Evolutionary conservation across 2,888 invertebrate genomes (phyloP), one percentile per base, ranked within the genome.

Genomic region (Pristionchus fissidentatus): DNA sequence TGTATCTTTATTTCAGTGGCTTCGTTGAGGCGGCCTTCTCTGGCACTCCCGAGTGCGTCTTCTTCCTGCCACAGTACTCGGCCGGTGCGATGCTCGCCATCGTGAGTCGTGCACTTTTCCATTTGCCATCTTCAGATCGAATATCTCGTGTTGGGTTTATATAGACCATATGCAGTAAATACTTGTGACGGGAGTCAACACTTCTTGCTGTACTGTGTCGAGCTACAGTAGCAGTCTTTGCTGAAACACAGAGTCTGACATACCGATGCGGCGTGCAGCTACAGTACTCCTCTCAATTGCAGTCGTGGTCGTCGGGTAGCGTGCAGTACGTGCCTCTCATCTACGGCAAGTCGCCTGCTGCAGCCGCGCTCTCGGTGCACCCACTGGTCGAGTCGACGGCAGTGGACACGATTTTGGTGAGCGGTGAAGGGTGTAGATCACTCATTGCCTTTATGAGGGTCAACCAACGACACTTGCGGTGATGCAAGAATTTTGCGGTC

Each of bases 301-400:
- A 82, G 82, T 82, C 82, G 19, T 82, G 82, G 82, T 82, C 82
- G 32, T 29, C 70, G 13, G 82, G 82, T 41, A 35, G 57, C n/a
- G 49, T 82, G 52, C 82, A 82, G 52, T 82, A 70, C 52, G 49
- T 70, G 15, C 82, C 82, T 13, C 82, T 82, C 22, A 70, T 82
- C 22, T 82, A 82, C 82, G 82, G 82, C 22, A 60, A 46, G 46
- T 43, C 41, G 19, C 35, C 80, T 41, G 80, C 80, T n/a, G 80
- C 80, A 0, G 41, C 46, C 19, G 41, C 80, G 0, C 80, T 80
- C 29, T 80, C 80, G 32, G 78, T 78, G 35, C 78, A 78, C 32
- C 78, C 78, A 3, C 78, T 78, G 26, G 78, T 78, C 52, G 78
- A 78, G 78, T 10, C 32, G n/a, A n/a, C 32, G 10, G 22, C 8